Evolutionary conservation across 2,113 vertebrate species (phyloP).

Genomic region (Phaetusa simplex): DNA sequence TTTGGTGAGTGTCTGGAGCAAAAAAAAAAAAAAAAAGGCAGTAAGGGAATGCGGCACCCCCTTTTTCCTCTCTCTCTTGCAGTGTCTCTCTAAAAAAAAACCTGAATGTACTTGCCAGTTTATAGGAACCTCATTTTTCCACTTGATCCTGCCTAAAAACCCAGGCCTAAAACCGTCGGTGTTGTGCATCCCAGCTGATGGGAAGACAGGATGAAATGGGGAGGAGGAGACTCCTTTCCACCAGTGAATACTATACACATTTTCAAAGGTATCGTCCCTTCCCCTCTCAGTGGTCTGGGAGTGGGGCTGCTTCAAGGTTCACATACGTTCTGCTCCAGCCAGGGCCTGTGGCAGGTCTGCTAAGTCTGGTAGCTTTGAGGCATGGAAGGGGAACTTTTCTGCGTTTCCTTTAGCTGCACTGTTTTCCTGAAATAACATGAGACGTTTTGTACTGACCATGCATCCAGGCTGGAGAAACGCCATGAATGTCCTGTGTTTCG

Average conservation of each 20-base stretch:
- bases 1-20: background rate
- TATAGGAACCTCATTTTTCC: background rate
- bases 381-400: background rate
- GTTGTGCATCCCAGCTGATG: background rate
- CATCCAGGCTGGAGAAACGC: background rate
- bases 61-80: background rate
- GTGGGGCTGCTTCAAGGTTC: background rate
- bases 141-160: background rate
- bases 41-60: background rate
- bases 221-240: background rate
- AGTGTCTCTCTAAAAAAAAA: background rate
- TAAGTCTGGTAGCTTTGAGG: background rate
- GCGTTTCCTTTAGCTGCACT: background rate
- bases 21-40: background rate
- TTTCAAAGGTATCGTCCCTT: background rate
- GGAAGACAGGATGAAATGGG: background rate
- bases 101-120: background rate
- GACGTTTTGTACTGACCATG: background rate
- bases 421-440: background rate
- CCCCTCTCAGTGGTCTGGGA: background rate
- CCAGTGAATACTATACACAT: fast-evolving
- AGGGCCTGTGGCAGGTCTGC: background rate
- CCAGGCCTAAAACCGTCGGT: background rate
- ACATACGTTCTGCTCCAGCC: fast-evolving
- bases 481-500: background rate